Base-by-base conservation (phyloP, 1,140 invertebrate genomes). In the Colletes latitarsis region DNA sequence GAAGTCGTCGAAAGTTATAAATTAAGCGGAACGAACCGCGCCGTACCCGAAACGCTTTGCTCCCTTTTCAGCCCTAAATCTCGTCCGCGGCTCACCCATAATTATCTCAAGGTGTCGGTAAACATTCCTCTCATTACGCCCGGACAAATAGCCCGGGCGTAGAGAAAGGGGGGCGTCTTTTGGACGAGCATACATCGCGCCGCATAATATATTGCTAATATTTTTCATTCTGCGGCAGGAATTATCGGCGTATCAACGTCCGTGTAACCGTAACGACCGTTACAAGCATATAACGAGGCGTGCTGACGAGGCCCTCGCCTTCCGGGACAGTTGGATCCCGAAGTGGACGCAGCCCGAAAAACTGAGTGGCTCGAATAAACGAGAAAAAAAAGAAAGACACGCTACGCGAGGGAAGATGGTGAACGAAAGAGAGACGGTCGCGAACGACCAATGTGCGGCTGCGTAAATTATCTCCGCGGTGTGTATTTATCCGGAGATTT, bases 401-500 rank as follows among this genome's bases (percentile, higher is more conserved):
- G 17, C 15, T n/a, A 55, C 15, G 30, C 15, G 41, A 17, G 57
- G 9, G 60, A n/a, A 46, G 17, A 70, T 2, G 5, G 49, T 67
- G 68, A 69, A 17, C 17, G 6, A 49, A 19, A 19, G 17, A 68
- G 82, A 55, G 17, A 17, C 41, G 15, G 17, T 62, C 21, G 39
- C 49, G 30, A 19, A 64, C 64, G 84, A 62, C 68, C 75, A 87
- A 88, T 86, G 81, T 83, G 82, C 83, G 91, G 89, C 90, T 92
- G 91, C 89, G 91, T 92, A 93, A 93, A 92, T 92, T 92, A 93
- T 93, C 91, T 85, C 84, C 71, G 83, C 84, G 88, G 89, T 92
- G 90, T 92, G 91, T 92, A 92, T 91, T 93, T 92, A 91, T 89
- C 80, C 74, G 85, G 87, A 92, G 92, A 93, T 93, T 93, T 93